These are phyloP conservation scores for Eudemis profundana DNA, from an alignment of 2,888 invertebrate genomes.

Conservation along the genomic window DNA sequence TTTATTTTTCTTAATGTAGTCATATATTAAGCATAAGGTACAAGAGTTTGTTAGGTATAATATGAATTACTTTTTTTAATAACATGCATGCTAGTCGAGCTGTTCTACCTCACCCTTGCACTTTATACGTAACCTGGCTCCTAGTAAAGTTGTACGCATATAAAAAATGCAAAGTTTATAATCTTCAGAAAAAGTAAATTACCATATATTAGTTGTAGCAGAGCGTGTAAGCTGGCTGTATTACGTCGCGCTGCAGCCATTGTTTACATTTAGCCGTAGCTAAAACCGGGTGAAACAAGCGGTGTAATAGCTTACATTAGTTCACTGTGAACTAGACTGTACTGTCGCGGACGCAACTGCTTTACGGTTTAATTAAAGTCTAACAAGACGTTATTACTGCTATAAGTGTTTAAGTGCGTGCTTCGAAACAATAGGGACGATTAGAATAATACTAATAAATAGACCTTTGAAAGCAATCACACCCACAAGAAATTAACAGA, in stretches of 20 bases:
- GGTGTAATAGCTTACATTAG: slow-evolving; percentile 56
- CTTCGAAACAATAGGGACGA: neutral
- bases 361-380: slow-evolving; percentile 36
- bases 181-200: neutral
- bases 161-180: neutral
- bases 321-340: slow-evolving; percentile 48
- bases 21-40: too few relatives aligned
- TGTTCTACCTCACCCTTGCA: too few relatives aligned
- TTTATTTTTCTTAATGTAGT: too few relatives aligned
- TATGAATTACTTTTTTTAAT: too few relatives aligned
- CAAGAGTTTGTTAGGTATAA: too few relatives aligned
- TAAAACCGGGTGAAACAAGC: slow-evolving; percentile 50
- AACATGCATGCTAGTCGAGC: too few relatives aligned
- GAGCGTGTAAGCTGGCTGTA: slow-evolving; percentile 25
- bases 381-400: slow-evolving; percentile 24
- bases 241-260: slow-evolving; percentile 45
- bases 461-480: too few relatives aligned
- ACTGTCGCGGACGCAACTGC: slow-evolving; percentile 42
- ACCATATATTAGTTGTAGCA: neutral
- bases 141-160: too few relatives aligned
- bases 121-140: too few relatives aligned
- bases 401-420: slow-evolving; percentile 1
- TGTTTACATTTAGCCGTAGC: slow-evolving; percentile 59
- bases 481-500: too few relatives aligned
- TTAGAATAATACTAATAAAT: neutral